Percentiles rank a stretch among this genome's conserved stretches.
These are phyloP conservation scores for Thinocorus orbignyianus DNA, from an alignment of 2,113 vertebrate genomes.

Conservation along the genomic window DNA sequence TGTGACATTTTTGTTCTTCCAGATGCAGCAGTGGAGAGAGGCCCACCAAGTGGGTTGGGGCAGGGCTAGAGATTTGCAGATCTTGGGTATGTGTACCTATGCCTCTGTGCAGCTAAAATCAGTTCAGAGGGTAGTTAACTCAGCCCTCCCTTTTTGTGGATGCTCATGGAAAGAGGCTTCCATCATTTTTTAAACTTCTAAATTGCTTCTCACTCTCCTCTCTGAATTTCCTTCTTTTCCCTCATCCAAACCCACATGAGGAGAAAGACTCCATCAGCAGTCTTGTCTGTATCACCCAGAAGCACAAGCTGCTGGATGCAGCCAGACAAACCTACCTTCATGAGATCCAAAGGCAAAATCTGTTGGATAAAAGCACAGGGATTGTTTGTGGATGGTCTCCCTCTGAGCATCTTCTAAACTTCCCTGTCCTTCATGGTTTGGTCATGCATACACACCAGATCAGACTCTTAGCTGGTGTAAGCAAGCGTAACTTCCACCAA, in stretches of 20 bases:
- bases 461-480: background rate
- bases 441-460: background rate
- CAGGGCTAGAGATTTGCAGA: accelerated
- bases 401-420: background rate
- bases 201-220: background rate
- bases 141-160: background rate
- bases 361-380: background rate
- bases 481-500: background rate
- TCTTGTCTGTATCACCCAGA: background rate
- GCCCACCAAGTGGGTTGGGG: background rate
- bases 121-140: background rate
- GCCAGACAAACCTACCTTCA: background rate
- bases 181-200: background rate
- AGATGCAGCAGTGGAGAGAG: background rate
- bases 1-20: background rate
- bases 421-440: background rate
- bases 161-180: background rate
- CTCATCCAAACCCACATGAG: background rate
- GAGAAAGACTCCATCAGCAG: background rate
- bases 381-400: background rate
- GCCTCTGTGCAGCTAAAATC: background rate
- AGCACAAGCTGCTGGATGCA: background rate
- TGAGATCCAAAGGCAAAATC: background rate
- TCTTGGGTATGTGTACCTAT: background rate
- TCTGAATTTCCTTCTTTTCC: background rate